Evolutionary conservation across 2,113 vertebrate species (phyloP).

Genomic region (Tachysurus fulvidraco): DNA sequence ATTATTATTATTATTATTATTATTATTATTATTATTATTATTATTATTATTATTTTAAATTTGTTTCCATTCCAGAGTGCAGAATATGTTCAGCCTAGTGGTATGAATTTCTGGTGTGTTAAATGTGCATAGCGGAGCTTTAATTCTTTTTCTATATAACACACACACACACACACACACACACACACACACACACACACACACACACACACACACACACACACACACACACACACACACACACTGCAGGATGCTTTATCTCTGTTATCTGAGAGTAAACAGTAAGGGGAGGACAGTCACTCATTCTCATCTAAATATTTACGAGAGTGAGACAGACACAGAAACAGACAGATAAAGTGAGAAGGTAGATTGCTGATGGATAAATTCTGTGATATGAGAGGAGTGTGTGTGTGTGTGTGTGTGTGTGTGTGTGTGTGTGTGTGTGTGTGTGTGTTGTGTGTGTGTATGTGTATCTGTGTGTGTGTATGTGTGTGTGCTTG

Average conservation of each 20-base stretch:
- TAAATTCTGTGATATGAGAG: conserved; percentile 15
- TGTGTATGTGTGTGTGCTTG: conserved; percentile 6
- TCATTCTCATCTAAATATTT: conserved; percentile 53
- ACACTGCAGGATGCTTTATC: conserved; percentile 23
- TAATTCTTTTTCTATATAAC: not conserved
- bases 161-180: conserved; percentile 12
- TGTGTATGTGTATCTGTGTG: too few species aligned
- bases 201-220: conserved; percentile 25
- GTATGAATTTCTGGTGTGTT: not conserved
- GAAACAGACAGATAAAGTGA: not conserved
- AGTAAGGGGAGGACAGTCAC: conserved; percentile 37
- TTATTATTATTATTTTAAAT: not conserved
- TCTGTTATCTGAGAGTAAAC: conserved; percentile 40
- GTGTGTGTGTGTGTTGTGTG: conserved; percentile 6
- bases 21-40: too few species aligned
- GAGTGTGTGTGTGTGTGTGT: not conserved
- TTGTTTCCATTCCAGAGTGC: not conserved
- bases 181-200: conserved; percentile 19
- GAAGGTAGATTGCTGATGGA: conserved; percentile 29
- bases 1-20: not conserved
- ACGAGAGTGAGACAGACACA: conserved; percentile 16
- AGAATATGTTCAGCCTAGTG: not conserved
- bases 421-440: not conserved
- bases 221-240: conserved; percentile 21
- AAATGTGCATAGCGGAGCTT: not conserved